Conservation (phyloP, 1,140 invertebrate genomes). For the Diplogasteroides magnus region DNA sequence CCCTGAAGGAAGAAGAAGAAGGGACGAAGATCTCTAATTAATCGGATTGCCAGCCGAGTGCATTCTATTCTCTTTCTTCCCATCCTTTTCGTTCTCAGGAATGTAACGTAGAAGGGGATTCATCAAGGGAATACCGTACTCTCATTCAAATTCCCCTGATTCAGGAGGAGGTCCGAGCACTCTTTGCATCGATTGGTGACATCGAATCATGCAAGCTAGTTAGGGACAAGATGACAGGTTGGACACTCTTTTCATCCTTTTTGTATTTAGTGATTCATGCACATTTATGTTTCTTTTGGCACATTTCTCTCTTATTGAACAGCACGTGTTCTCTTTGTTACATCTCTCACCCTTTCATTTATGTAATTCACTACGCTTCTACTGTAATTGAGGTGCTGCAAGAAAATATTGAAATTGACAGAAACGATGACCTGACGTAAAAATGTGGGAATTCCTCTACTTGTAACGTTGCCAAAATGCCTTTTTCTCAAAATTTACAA, state of each 20-base stretch:
- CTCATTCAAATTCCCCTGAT: background rate
- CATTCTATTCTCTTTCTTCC: no score
- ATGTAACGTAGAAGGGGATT: background rate
- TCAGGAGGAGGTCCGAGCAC: constrained; percentile 31
- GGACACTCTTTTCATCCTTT: background rate
- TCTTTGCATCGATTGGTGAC: constrained; percentile 95
- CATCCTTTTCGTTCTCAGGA: background rate
- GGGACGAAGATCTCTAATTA: background rate
- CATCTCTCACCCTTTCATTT: no score
- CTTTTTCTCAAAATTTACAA: no score
- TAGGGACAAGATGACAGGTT: constrained; percentile 92
- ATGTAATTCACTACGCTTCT: no score
- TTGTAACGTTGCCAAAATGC: no score
- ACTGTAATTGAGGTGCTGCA: no score
- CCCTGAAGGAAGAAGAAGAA: background rate
- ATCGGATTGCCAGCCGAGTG: no score
- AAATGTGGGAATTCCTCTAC: no score
- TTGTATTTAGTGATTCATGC: constrained; percentile 9
- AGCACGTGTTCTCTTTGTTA: no score
- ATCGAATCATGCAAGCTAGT: constrained; percentile 98
- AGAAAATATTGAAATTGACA: no score
- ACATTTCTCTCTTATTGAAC: no score
- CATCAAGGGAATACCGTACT: background rate
- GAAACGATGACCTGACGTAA: no score
- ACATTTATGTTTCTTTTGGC: constrained; percentile 5